Percentiles rank a stretch among this genome's conserved stretches.
These are phyloP conservation scores for Ochropleura leucogaster DNA, from an alignment of 2,888 invertebrate genomes.

Conservation along the genomic window DNA sequence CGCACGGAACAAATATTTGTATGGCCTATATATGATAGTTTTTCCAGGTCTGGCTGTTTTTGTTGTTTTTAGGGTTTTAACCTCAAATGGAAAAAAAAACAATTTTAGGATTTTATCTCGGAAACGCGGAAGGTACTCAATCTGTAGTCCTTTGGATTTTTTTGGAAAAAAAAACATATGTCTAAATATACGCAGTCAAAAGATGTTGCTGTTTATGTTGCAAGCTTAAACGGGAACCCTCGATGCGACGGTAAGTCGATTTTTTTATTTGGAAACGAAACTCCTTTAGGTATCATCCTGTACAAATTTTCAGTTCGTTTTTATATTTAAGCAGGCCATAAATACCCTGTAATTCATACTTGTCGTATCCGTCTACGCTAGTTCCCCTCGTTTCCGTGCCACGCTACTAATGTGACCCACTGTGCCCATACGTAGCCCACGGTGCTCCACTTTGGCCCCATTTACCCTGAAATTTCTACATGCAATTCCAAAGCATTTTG, in stretches of 20 bases:
- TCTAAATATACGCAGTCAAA: background rate
- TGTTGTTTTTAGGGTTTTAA: no score
- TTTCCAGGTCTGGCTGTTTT: no score
- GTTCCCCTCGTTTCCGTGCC: slow-evolving; percentile 58
- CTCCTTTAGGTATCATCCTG: slow-evolving; percentile 10
- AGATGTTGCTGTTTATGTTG: background rate
- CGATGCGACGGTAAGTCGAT: no score
- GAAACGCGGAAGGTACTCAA: no score
- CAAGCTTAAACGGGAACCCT: no score
- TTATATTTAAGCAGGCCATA: slow-evolving; percentile 66
- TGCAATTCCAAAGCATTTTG: slow-evolving; percentile 15
- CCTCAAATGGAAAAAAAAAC: no score
- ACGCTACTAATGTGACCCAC: slow-evolving; percentile 19
- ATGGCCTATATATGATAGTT: no score
- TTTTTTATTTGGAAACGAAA: background rate
- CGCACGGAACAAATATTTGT: no score
- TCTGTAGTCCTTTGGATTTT: no score
- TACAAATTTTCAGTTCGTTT: slow-evolving; percentile 49
- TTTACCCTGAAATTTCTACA: background rate
- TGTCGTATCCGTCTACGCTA: slow-evolving; percentile 56
- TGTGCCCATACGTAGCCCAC: background rate
- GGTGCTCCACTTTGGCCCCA: background rate
- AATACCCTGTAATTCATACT: slow-evolving; percentile 68
- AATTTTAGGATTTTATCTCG: no score
- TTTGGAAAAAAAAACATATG: no score